Evolutionary conservation across 2,113 vertebrate genomes (phyloP).

Genomic region (Steatornis caripensis): DNA sequence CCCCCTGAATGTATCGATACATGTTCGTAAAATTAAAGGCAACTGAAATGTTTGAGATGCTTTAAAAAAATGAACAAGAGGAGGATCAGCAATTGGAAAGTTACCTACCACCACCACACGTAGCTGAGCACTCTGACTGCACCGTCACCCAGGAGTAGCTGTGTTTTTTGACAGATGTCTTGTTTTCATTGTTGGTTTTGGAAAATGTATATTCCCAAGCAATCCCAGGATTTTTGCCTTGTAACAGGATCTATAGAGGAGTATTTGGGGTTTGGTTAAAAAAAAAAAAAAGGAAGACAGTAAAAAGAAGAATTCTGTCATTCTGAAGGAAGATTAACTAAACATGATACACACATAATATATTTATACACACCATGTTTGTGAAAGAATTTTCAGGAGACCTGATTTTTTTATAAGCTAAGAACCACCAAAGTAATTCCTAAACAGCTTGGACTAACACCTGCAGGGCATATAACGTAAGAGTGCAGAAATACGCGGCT

Average conservation of each 20-base stretch:
- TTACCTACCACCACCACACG: slow-evolving; percentile 89
- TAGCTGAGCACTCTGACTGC: slow-evolving; percentile 86
- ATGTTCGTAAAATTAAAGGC: neutral
- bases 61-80: neutral
- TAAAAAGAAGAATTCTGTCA: neutral
- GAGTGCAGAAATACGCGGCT: neutral
- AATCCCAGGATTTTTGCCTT: slow-evolving; percentile 93
- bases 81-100: neutral
- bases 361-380: neutral
- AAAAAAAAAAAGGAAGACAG: neutral
- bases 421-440: neutral
- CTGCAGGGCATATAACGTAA: neutral
- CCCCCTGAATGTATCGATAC: neutral
- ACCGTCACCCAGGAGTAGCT: slow-evolving; percentile 85
- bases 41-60: neutral
- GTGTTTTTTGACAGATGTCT: slow-evolving; percentile 68
- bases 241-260: slow-evolving; percentile 83
- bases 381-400: neutral
- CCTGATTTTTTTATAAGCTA: neutral
- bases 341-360: neutral
- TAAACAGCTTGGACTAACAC: neutral
- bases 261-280: neutral
- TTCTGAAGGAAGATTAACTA: neutral
- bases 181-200: slow-evolving; percentile 64
- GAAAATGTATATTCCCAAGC: slow-evolving; percentile 92